These are phyloP conservation scores for Porphyrio hochstetteri DNA, from an alignment of 2,113 vertebrate species.

Conservation along the genomic window DNA sequence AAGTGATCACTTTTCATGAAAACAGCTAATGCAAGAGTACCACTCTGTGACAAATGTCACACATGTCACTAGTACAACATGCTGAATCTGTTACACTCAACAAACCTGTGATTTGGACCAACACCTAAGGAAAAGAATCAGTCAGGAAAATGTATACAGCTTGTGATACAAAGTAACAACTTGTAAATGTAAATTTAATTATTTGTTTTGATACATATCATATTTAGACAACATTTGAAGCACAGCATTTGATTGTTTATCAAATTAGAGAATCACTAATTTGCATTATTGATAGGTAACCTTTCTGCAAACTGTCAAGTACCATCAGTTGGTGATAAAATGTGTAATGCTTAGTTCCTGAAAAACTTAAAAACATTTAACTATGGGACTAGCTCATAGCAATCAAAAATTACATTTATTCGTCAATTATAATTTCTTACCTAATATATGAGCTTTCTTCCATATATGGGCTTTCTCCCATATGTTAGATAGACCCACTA, in stretches of 20 bases:
- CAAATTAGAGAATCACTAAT: not conserved
- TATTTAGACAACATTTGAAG: not conserved
- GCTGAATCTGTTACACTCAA: not conserved
- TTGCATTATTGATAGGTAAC: not conserved
- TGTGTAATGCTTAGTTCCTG: not conserved
- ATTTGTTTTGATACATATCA: not conserved
- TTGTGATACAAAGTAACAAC: not conserved
- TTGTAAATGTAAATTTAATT: not conserved
- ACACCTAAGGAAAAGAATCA: not conserved
- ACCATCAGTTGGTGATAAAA: not conserved
- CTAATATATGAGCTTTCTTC: not conserved
- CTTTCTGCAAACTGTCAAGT: not conserved
- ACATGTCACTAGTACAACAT: not conserved
- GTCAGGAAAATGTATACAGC: not conserved
- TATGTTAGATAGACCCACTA: not conserved
- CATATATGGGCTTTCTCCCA: not conserved
- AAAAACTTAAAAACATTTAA: not conserved
- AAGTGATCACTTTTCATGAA: not conserved
- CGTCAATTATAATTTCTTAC: not conserved
- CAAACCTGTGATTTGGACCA: not conserved
- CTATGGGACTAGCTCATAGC: not conserved
- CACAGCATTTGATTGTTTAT: not conserved
- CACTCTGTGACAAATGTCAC: not conserved
- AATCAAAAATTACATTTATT: not conserved
- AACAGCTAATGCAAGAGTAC: not conserved